Base-by-base conservation (phyloP, 1,140 invertebrate genomes). In the Helicoverpa zea region DNA sequence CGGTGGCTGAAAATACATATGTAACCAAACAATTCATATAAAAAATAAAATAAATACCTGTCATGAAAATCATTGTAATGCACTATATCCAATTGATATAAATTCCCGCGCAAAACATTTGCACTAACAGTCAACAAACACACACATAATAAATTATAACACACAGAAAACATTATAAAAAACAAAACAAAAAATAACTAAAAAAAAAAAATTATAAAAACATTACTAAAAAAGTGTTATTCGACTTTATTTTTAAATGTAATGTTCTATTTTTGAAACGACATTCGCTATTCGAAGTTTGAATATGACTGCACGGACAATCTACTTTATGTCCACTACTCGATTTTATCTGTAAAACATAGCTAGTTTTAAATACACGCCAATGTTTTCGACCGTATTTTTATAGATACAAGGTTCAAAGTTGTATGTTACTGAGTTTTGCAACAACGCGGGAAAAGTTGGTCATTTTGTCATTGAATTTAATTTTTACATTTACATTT, bases 11-110 rank as follows among this genome's bases (percentile, higher is more conserved):
- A 23, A 23, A 23, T 23, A 23, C 7, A 43, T 43, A 7, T 43
- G 7, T 1, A 43, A 43, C 35, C 35, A 43, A 43, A 43, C 35
- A 43, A 43, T 1, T 9, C 5, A 43, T 43, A 1, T 9, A 43
- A 9, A 43, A 47, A 79, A 18, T 11, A 35, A 52, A 30, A 29
- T 10, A 9, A 56, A 75, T 72, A 88, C 87, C 87, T 83, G 16
- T 79, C 86, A 64, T 88, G 87, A 66, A 88, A 87, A 81, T 88
- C 87, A 81, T 88, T 88, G n/a, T 87, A 88, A 84, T 88, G 87
- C 70, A 88, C 79, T 29, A 88, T 84, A 76, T 88, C 84, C 74
- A 88, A 75, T 30, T 63, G 76, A 81, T 82, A 88, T 16, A 83
- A 80, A 76, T 82, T 84, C n/a, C 56, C 61, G 30, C 66, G 54